Evolutionary conservation across 2,797 vertebrate genomes (phyloP).

Genomic region (Ambastaia sidthimunki): DNA sequence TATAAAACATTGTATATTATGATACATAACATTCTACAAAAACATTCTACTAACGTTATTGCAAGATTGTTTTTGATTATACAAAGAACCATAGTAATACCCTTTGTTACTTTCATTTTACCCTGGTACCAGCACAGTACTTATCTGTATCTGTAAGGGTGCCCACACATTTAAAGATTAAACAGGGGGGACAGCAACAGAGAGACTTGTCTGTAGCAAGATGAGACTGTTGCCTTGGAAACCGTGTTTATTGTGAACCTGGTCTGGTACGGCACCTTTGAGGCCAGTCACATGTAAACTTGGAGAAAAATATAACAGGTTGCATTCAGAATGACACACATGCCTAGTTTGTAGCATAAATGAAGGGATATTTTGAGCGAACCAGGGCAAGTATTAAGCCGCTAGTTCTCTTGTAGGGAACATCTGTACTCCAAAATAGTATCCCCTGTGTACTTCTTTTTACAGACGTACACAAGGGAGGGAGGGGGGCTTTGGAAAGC

Average conservation of each 20-base stretch:
- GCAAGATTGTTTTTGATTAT: too few species aligned
- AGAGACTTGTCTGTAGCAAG: background rate
- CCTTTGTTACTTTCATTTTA: background rate
- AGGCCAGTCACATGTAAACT: background rate
- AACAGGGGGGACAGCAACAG: background rate
- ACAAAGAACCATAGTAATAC: background rate
- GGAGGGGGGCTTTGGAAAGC: conserved; percentile 12
- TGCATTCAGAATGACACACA: conserved; percentile 11
- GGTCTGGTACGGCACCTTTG: background rate
- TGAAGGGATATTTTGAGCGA: conserved; percentile 31
- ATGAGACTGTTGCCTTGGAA: conserved; percentile 31
- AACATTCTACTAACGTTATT: too few species aligned
- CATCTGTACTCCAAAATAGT: conserved; percentile 43
- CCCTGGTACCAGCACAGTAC: background rate
- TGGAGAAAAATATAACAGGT: background rate
- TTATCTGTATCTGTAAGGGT: background rate
- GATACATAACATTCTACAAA: too few species aligned
- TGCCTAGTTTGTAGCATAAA: conserved; percentile 6
- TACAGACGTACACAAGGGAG: conserved; percentile 34
- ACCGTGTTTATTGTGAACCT: conserved; percentile 21
- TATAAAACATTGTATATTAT: too few species aligned
- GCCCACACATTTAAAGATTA: background rate
- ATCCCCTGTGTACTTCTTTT: conserved; percentile 33
- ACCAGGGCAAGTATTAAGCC: conserved; percentile 34
- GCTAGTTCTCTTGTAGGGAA: conserved; percentile 14